phyloP scores from a whole-genome alignment of 2,113 vertebrate genomes.

The Tylochromis polylepis region DNA sequence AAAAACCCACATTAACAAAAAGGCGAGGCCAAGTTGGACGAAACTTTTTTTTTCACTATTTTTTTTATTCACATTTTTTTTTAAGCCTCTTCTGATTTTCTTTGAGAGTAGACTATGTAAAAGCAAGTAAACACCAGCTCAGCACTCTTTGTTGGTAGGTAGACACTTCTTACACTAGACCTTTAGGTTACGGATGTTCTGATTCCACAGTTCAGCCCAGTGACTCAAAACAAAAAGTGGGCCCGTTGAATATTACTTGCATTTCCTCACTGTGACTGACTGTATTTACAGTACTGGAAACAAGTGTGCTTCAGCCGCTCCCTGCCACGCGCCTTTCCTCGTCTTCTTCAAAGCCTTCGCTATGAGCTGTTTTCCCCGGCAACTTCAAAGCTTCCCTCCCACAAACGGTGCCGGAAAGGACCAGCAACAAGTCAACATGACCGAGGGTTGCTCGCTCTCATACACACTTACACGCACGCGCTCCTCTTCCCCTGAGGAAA shows the following conservation, averaged over 20 bases:
- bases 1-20: not conserved
- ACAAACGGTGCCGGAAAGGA: slow-evolving; percentile 18
- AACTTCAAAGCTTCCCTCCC: slow-evolving; percentile 65
- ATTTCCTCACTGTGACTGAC: not conserved
- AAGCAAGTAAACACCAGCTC: not conserved
- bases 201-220: not conserved
- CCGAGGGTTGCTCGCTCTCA: slow-evolving; percentile 39
- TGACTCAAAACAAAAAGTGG: not conserved
- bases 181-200: not conserved
- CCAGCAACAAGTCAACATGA: slow-evolving; percentile 57
- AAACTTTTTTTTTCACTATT: not conserved
- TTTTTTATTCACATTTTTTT: not conserved
- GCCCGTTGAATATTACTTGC: not conserved
- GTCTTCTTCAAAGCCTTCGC: slow-evolving; percentile 53
- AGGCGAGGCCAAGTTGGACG: not conserved
- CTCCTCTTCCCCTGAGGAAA: not conserved
- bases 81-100: not conserved
- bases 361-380: slow-evolving; percentile 44
- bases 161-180: not conserved
- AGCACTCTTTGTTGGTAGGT: not conserved
- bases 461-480: not conserved
- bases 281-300: slow-evolving; percentile 49
- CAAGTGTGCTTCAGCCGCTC: not conserved
- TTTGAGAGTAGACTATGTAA: not conserved
- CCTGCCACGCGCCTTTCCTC: slow-evolving; percentile 34